A percentile compares a stretch with the other conserved stretches of the same genome.
phyloP scores from a whole-genome alignment of 2,888 invertebrate genomes.

The Aspidapion aeneum region DNA sequence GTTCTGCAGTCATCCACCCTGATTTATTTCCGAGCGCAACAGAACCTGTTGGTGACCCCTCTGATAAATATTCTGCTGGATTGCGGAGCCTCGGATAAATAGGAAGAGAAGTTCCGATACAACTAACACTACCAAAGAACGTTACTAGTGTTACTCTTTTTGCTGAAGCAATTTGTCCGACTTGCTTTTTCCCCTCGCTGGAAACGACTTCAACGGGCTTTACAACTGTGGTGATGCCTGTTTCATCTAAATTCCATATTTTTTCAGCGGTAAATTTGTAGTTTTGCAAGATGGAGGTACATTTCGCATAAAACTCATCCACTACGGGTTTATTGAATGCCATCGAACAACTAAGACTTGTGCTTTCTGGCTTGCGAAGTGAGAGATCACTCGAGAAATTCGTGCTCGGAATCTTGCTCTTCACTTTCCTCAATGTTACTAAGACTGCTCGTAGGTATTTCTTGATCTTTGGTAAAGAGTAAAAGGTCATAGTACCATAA shows the following conservation, averaged over 20 bases:
- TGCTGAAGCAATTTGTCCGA: slow-evolving; percentile 13
- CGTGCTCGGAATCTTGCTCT: no score
- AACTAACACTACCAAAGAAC: slow-evolving; percentile 26
- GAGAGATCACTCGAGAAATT: no score
- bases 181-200: slow-evolving; percentile 12
- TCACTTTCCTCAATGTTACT: no score
- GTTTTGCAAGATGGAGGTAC: slow-evolving; percentile 14
- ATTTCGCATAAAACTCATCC: slow-evolving; percentile 46
- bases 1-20: slow-evolving; percentile 19
- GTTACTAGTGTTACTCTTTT: slow-evolving; percentile 25
- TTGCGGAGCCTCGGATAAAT: slow-evolving; percentile 7
- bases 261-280: slow-evolving; percentile 12
- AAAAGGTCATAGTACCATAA: no score
- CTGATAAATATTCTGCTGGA: slow-evolving; percentile 15
- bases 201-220: slow-evolving; percentile 14
- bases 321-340: slow-evolving; percentile 17
- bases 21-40: slow-evolving; percentile 18
- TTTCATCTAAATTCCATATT: slow-evolving; percentile 21
- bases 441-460: no score
- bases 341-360: slow-evolving; percentile 26
- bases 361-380: slow-evolving; percentile 31
- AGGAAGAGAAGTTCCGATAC: slow-evolving; percentile 22
- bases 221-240: slow-evolving; percentile 17
- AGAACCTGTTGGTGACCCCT: slow-evolving; percentile 11
- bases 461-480: no score